Evolutionary conservation across 2,888 invertebrate species (phyloP).

Genomic region (Dinocampus coccinellae): DNA sequence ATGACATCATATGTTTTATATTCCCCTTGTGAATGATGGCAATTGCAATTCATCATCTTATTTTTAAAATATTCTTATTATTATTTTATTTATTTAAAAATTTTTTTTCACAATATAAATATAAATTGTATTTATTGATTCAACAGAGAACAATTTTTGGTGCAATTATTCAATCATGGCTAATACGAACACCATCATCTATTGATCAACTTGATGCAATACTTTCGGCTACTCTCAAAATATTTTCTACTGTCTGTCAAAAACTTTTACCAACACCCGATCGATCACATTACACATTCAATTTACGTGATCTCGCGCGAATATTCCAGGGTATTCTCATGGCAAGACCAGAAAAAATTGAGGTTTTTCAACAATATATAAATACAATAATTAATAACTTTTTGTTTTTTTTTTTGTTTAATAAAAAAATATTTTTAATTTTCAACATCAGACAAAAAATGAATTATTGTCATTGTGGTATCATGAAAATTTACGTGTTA

Average conservation of each 20-base stretch:
- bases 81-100: background rate
- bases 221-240: conserved; percentile 76
- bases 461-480: conserved; percentile 86
- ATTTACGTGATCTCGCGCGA: conserved; percentile 87
- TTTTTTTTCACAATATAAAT: background rate
- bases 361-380: conserved; percentile 68
- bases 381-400: background rate
- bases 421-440: background rate
- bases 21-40: background rate
- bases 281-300: conserved; percentile 93
- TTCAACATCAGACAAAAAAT: conserved; percentile 73
- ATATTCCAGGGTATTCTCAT: conserved; percentile 86
- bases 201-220: conserved; percentile 68
- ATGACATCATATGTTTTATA: conserved; percentile 28
- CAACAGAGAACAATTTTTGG: conserved; percentile 75
- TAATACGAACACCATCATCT: conserved; percentile 62
- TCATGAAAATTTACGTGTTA: conserved; percentile 89
- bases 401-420: background rate
- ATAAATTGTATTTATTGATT: background rate
- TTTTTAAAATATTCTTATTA: background rate
- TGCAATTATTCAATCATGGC: conserved; percentile 80
- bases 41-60: background rate
- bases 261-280: conserved; percentile 88
- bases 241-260: conserved; percentile 77
- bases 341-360: conserved; percentile 75